Evolutionary conservation across 2,888 invertebrate genomes (phyloP).

Genomic region (Boloria euphrosyne): DNA sequence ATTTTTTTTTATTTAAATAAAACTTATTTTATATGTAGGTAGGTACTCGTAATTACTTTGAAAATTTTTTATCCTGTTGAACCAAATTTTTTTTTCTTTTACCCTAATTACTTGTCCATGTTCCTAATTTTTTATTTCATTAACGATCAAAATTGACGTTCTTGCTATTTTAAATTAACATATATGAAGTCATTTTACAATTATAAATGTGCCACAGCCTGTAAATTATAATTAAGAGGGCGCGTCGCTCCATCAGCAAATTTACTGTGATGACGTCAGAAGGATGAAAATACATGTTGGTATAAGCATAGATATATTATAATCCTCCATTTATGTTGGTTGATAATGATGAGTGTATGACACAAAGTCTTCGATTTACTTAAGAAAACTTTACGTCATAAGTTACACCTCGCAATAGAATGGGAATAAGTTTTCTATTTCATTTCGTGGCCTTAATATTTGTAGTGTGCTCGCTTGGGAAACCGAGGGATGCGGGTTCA

Average conservation of each 20-base stretch:
- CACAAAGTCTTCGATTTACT: constrained; percentile 18
- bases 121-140: too few relatives aligned
- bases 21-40: too few relatives aligned
- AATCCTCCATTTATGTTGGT: constrained; percentile 7
- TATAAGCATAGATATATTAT: constrained; percentile 4
- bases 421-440: not conserved
- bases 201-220: constrained; percentile 15
- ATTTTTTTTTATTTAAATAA: too few relatives aligned
- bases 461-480: too few relatives aligned
- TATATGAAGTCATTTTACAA: constrained; percentile 1
- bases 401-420: not conserved
- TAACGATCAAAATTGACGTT: too few relatives aligned
- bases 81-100: too few relatives aligned
- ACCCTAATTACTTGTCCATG: too few relatives aligned
- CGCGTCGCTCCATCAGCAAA: constrained; percentile 20
- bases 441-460: constrained; percentile 1
- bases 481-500: too few relatives aligned
- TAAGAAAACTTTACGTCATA: constrained; percentile 3
- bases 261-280: constrained; percentile 19
- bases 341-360: constrained; percentile 18
- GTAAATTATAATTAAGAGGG: constrained; percentile 19
- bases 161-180: too few relatives aligned
- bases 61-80: too few relatives aligned
- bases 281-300: constrained; percentile 8
- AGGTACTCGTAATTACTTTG: too few relatives aligned